phyloP scores from a whole-genome alignment of 2,888 invertebrate genomes.

The Lamproptera curius region DNA sequence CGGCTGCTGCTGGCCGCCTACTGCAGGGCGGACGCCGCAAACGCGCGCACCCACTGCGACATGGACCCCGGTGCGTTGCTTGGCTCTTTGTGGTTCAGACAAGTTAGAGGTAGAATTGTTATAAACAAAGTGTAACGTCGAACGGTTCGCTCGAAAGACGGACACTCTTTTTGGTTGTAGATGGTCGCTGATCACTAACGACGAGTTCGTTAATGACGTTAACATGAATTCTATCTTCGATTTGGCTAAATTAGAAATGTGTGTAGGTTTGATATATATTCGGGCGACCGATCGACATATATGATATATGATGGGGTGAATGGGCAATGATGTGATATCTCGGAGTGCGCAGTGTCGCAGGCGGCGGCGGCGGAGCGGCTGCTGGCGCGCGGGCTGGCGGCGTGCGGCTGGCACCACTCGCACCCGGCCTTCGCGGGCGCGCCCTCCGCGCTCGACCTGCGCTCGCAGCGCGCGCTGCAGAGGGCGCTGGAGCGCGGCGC shows the following conservation, averaged over 20 bases:
- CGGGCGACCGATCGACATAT: no score
- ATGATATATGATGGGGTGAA: no score
- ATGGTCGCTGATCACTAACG: no score
- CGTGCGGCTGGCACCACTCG: constrained; percentile 88
- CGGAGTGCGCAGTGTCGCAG: constrained; percentile 65
- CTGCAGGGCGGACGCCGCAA: constrained; percentile 81
- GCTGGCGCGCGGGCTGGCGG: constrained; percentile 55
- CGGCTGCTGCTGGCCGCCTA: constrained; percentile 53
- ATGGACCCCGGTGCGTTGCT: constrained; percentile 82
- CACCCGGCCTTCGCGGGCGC: constrained; percentile 84
- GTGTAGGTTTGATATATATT: no score
- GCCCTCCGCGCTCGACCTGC: constrained; percentile 82
- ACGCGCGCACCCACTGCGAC: constrained; percentile 84
- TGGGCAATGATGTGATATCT: no score
- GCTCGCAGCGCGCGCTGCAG: constrained; percentile 56
- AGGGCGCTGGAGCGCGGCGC: constrained; percentile 78
- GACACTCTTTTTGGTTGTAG: no score
- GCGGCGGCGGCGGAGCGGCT: constrained; percentile 79
- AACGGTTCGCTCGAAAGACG: no score
- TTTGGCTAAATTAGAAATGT: no score
- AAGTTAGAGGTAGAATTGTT: no score
- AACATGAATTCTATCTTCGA: no score
- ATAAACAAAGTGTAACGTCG: no score
- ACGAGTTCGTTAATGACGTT: no score
- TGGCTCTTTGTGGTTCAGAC: not conserved